Evolutionary conservation across 2,888 invertebrate species (phyloP), one percentile per base, ranked within the genome.

Genomic region (Nezara viridula): DNA sequence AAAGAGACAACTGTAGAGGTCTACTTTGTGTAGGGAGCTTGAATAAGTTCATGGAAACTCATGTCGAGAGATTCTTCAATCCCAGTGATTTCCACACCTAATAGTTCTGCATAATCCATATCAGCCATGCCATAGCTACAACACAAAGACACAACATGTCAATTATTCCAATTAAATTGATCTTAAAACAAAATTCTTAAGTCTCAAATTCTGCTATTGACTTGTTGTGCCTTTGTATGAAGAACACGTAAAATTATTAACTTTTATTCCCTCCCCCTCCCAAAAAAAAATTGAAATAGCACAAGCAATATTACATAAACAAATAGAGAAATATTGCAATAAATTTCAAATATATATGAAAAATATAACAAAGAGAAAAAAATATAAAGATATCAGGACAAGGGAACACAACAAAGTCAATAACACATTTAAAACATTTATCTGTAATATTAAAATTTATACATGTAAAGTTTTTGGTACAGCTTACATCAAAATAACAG

Each of bases 21-120:
- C 81, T 44, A 81, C 44, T 81, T 81, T n/a, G 44, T 81, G 24
- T 44, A 81, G n/a, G 81, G 81, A 44, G 81, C 44, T 81, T 81
- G 44, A 40, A 89, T 89, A 3, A 66, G 49, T 19, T 86, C 86
- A 4, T 86, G 47, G 66, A 66, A 86, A 55, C 47, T 32, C 24
- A 86, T 37, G 27, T 89, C 89, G 6, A 89, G 86, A 55, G 88
- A 91, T 89, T 91, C 91, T 77, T 91, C 91, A 52, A 91, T 90
- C 19, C 89, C 88, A 37, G 60, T 73, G 27, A 91, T 89, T n/a
- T 91, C 86, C 52, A 91, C 92, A 85, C 91, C 90, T 86, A 91
- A 90, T 24, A 91, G 86, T 40, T 91, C 91, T 32, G 90, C 85
- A 90, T 91, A 91, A 90, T 92, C 92, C 90, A 91, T 89, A 50